phyloP scores from a whole-genome alignment of 2,113 vertebrate genomes.

The Neodon shergylaensis region DNA sequence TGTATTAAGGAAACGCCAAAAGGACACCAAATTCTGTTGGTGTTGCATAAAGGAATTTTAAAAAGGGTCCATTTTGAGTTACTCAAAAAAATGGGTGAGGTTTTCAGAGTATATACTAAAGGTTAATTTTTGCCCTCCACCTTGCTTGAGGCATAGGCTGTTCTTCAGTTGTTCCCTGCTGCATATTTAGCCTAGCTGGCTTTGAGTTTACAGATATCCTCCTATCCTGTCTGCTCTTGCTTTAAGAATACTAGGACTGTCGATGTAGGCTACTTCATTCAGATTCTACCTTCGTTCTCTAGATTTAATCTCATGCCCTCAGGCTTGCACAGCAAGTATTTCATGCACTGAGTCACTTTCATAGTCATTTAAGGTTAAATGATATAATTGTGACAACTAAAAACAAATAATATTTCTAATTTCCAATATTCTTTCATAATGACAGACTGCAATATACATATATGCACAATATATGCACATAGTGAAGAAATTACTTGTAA shows the following conservation, averaged over 20 bases:
- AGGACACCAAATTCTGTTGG: not conserved
- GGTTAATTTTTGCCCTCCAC: too few relatives aligned
- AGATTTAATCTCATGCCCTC: not conserved
- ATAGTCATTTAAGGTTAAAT: not conserved
- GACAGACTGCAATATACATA: not conserved
- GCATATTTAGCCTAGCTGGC: not conserved
- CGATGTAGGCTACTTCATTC: not conserved
- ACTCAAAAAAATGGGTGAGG: not conserved
- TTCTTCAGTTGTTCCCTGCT: not conserved
- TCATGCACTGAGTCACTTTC: not conserved
- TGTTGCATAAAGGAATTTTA: not conserved
- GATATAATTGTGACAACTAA: not conserved
- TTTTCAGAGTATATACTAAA: too few relatives aligned
- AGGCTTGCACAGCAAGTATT: too few relatives aligned
- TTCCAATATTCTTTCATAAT: not conserved
- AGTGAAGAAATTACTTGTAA: not conserved
- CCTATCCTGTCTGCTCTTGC: not conserved
- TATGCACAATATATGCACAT: not conserved
- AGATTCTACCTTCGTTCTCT: accelerated
- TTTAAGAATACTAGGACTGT: too few relatives aligned
- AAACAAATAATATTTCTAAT: not conserved
- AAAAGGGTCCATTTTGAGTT: too few relatives aligned
- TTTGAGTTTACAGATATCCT: too few relatives aligned
- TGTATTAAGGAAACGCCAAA: not conserved
- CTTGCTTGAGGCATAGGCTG: too few relatives aligned